Percentiles rank a stretch among this genome's conserved stretches.
Conservation (phyloP, 2,113 vertebrate species). For the Megaptera novaeangliae region DNA sequence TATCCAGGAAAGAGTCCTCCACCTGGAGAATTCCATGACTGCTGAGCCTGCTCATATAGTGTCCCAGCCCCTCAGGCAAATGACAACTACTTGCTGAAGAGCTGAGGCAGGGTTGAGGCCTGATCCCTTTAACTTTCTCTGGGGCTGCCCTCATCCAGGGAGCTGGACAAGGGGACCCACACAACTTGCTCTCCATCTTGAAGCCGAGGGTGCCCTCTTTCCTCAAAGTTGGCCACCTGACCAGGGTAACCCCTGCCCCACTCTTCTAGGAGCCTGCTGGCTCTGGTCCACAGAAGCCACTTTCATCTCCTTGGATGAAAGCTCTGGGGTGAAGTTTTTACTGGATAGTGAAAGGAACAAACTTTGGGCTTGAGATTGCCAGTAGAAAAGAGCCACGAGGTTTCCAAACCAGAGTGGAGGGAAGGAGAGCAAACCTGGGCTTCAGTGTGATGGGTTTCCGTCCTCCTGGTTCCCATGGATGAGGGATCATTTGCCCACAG, state of each 20-base stretch:
- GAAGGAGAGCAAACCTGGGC: background rate
- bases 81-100: background rate
- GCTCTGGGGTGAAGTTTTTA: background rate
- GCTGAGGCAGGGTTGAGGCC: background rate
- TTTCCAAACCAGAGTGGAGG: background rate
- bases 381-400: background rate
- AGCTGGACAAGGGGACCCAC: background rate
- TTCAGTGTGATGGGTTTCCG: background rate
- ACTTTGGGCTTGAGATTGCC: background rate
- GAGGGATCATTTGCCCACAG: background rate
- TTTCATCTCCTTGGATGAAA: slow-evolving; percentile 29
- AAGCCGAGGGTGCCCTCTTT: background rate
- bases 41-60: background rate
- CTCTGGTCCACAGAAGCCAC: background rate
- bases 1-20: background rate
- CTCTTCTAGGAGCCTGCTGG: background rate
- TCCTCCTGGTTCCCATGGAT: background rate
- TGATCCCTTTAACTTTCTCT: no score
- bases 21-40: background rate
- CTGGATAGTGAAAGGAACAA: background rate
- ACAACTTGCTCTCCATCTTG: background rate
- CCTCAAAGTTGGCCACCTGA: background rate
- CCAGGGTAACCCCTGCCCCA: background rate
- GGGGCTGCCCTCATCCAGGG: background rate
- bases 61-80: background rate